Evolutionary conservation across 2,113 vertebrate genomes (phyloP).

Genomic region (Eurypyga helias): DNA sequence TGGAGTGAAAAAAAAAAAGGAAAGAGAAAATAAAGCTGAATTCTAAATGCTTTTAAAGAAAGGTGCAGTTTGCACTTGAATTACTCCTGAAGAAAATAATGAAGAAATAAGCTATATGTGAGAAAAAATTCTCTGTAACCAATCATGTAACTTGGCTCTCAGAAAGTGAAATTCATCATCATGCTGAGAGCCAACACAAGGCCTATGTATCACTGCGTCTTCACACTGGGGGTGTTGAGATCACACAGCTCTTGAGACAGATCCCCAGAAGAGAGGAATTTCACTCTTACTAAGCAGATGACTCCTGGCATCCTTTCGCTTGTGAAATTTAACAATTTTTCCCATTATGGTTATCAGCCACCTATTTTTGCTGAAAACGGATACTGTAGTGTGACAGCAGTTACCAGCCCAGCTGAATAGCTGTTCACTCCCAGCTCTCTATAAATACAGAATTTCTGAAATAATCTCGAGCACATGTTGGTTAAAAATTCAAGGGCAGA

Average conservation of each 20-base stretch:
- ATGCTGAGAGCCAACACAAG: neutral
- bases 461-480: neutral
- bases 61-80: neutral
- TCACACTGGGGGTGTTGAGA: neutral
- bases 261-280: neutral
- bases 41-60: neutral
- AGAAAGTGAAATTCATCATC: neutral
- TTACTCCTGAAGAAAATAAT: neutral
- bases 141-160: neutral
- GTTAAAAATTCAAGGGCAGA: constrained; percentile 54
- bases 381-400: neutral
- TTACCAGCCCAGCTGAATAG: neutral
- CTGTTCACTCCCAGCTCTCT: neutral
- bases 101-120: neutral
- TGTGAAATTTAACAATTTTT: neutral
- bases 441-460: neutral
- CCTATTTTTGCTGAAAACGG: neutral
- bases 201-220: neutral
- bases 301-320: neutral
- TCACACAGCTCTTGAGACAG: neutral
- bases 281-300: neutral
- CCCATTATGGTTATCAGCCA: neutral
- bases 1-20: neutral
- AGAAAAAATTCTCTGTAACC: neutral
- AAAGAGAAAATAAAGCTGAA: neutral